Conservation (phyloP, 30 jellyfish, hydroid and myxozoan species). For the Nemopilema nomurai region DNA sequence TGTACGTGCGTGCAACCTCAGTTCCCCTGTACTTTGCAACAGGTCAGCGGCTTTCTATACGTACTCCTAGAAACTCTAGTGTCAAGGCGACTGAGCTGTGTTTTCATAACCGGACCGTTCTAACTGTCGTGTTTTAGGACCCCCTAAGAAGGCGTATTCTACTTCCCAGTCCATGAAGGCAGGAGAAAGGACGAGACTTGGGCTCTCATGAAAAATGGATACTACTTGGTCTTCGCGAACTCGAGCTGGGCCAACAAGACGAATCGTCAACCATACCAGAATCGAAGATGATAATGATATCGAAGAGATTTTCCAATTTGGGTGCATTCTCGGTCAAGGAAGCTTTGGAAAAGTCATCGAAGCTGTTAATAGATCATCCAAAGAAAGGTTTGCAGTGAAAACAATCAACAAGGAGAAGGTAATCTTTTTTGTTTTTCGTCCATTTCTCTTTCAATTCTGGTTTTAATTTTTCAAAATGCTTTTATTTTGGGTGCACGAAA, state of each 20-base stretch:
- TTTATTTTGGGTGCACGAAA: not conserved
- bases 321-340: constrained; percentile 83
- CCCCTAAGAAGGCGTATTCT: not conserved
- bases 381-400: constrained; percentile 74
- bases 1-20: not conserved
- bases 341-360: constrained; percentile 87
- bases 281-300: constrained; percentile 76
- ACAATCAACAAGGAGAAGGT: constrained; percentile 88
- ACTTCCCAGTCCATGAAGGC: not conserved
- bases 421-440: not conserved
- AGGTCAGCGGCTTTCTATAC: not conserved
- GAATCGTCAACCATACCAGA: constrained; percentile 71
- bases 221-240: constrained; percentile 11
- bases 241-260: constrained; percentile 13
- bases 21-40: not conserved
- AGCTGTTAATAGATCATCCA: constrained; percentile 43
- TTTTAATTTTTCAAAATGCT: not conserved
- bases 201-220: not conserved
- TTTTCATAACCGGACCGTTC: too few relatives aligned
- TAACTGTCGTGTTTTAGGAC: not conserved
- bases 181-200: not conserved
- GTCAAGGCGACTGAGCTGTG: not conserved
- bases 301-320: constrained; percentile 55
- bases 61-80: not conserved
- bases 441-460: not conserved